Base-by-base conservation (phyloP, 2,888 invertebrate species). In the Arge pagana region DNA sequence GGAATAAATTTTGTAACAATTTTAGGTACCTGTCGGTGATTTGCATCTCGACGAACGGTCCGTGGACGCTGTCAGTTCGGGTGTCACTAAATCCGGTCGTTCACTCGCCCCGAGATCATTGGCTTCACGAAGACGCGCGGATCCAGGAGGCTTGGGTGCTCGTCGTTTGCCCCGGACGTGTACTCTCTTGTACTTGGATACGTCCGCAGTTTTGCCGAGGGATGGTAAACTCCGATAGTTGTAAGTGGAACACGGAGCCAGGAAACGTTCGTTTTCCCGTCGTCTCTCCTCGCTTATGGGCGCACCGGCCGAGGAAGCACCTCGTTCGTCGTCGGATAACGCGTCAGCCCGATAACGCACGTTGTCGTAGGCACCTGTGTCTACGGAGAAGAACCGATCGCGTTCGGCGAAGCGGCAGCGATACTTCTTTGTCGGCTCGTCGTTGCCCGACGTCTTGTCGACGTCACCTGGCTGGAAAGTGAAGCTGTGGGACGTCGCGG, bases 111-210 rank as follows among this genome's bases (percentile, higher is more conserved):
- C n/a, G n/a, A n/a, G n/a, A n/a, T n/a, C n/a, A n/a, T n/a, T n/a
- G n/a, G n/a, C n/a, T n/a, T n/a, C n/a, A n/a, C n/a, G n/a, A n/a
- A n/a, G n/a, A n/a, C n/a, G n/a, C n/a, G n/a, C n/a, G n/a, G n/a
- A n/a, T n/a, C 65, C 69, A 0, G 88, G 89, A 4, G 89, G 89
- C 58, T 81, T 82, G 0, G 89, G 89, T 0, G 89, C 89, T 66
- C 83, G 84, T 42, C 89, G 77, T 71, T 90, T 90, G 18, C 89
- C 89, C 59, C 87, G 88, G 0, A 89, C 89, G 77, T 89, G 87
- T 18, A 84, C 80, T 21, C 45, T 24, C 23, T 30, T 37, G 13
- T 42, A 35, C 36, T 31, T 39, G 4, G 11, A 43, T 50, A 48
- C 26, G 30, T 54, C 50, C 10, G 42, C 52, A 53, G 18, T 58